These are phyloP conservation scores for Empis livida DNA, from an alignment of 2,888 invertebrate genomes.

Conservation along the genomic window DNA sequence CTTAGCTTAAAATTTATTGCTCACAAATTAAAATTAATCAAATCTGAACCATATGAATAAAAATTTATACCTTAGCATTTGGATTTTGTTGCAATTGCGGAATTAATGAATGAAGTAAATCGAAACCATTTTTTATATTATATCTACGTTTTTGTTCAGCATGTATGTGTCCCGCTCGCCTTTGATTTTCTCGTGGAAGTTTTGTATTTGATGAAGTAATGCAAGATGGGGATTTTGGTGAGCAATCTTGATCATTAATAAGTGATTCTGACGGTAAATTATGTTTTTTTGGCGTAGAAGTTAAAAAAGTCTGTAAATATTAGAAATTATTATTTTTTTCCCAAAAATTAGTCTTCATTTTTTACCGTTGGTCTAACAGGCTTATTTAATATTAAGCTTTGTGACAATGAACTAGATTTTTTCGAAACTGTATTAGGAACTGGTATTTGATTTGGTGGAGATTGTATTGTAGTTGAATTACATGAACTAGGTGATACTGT, in stretches of 20 bases:
- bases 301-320: not conserved
- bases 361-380: conserved; percentile 23
- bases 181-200: conserved; percentile 48
- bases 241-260: conserved; percentile 23
- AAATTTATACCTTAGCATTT: conserved; percentile 57
- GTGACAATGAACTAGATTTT: conserved; percentile 29
- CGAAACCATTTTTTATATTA: conserved; percentile 94
- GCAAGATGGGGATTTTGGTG: conserved; percentile 48
- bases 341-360: not conserved
- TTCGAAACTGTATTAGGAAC: too few relatives aligned
- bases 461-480: conserved; percentile 40
- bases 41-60: too few relatives aligned
- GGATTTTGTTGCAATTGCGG: conserved; percentile 84
- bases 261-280: conserved; percentile 31
- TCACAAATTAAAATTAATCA: too few relatives aligned
- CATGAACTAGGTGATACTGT: conserved; percentile 23
- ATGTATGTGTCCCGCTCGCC: conserved; percentile 81
- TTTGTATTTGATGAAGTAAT: conserved; percentile 31
- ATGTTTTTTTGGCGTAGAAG: conserved; percentile 5
- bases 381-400: conserved; percentile 24
- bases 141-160: conserved; percentile 92
- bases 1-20: too few relatives aligned
- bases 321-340: too few relatives aligned
- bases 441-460: conserved; percentile 13
- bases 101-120: conserved; percentile 82